These are phyloP conservation scores for Belonocnema kinseyi DNA, from an alignment of 1,140 invertebrate species.

Conservation along the genomic window DNA sequence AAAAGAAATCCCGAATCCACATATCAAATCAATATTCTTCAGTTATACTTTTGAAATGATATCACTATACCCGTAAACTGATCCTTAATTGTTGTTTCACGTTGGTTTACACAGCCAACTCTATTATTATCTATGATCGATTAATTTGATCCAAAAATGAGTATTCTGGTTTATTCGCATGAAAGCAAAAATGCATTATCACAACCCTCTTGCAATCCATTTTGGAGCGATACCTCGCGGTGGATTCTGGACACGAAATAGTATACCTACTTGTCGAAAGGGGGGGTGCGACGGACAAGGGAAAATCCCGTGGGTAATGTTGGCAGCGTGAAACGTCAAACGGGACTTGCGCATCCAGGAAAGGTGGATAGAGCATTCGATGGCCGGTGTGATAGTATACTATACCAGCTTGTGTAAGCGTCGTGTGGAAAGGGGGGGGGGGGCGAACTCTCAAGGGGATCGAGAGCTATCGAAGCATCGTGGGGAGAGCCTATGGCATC, in stretches of 20 bases:
- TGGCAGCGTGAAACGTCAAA: constrained; percentile 68
- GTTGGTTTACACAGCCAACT: too few relatives aligned
- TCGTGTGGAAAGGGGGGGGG: not conserved
- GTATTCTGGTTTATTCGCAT: not conserved
- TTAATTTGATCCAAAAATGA: not conserved
- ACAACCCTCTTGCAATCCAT: constrained; percentile 51
- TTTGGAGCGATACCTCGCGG: constrained; percentile 61
- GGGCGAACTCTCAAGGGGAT: constrained; percentile 50
- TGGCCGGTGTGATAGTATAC: too few relatives aligned
- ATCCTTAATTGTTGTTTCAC: not conserved
- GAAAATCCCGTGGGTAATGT: constrained; percentile 63
- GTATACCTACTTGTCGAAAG: not conserved
- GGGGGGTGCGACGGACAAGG: constrained; percentile 33
- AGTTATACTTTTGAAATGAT: too few relatives aligned
- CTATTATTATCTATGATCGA: too few relatives aligned
- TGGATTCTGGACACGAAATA: constrained; percentile 64
- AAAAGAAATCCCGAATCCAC: too few relatives aligned
- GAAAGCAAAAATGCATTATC: too few relatives aligned
- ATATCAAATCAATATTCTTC: too few relatives aligned
- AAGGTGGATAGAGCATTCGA: constrained; percentile 46
- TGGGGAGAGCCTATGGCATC: constrained; percentile 44
- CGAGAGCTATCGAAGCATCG: constrained; percentile 56
- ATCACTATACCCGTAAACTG: not conserved
- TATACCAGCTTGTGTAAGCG: constrained; percentile 8
- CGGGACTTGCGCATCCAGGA: constrained; percentile 51